Evolutionary conservation across 2,113 vertebrate genomes (phyloP).

Genomic region (Barnardius zonarius): DNA sequence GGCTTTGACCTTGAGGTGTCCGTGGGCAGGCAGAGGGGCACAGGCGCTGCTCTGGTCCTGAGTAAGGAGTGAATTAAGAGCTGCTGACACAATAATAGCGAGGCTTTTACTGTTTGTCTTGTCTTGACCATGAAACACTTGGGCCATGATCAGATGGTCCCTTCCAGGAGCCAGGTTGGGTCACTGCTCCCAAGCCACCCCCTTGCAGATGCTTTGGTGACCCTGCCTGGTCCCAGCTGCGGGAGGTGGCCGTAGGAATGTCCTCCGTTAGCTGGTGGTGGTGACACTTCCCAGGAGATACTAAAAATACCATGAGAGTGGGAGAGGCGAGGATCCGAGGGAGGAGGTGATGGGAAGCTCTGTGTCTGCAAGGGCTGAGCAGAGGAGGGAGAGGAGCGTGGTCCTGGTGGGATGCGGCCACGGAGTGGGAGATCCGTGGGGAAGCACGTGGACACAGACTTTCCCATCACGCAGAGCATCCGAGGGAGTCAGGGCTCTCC

Average conservation of each 20-base stretch:
- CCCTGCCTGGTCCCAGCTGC: slow-evolving; percentile 2
- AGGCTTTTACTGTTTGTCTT: background rate
- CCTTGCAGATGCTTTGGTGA: background rate
- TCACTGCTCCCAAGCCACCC: slow-evolving; percentile 13
- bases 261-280: slow-evolving; percentile 1
- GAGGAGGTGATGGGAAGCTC: slow-evolving; percentile 24
- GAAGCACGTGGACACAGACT: rapidly evolving
- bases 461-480: background rate
- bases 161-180: background rate
- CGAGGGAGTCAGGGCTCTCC: rapidly evolving
- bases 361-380: background rate
- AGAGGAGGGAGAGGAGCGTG: background rate
- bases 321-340: slow-evolving; percentile 3
- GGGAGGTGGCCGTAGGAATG: slow-evolving; percentile 23
- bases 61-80: background rate
- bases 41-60: rapidly evolving
- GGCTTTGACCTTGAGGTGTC: slow-evolving; percentile 38
- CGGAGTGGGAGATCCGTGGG: background rate
- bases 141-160: background rate
- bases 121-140: background rate
- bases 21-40: background rate
- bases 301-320: slow-evolving; percentile 47
- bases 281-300: slow-evolving; percentile 5
- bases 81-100: background rate
- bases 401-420: rapidly evolving